phyloP scores from a whole-genome alignment of 1,140 invertebrate genomes.

The Cotesia typhae region DNA sequence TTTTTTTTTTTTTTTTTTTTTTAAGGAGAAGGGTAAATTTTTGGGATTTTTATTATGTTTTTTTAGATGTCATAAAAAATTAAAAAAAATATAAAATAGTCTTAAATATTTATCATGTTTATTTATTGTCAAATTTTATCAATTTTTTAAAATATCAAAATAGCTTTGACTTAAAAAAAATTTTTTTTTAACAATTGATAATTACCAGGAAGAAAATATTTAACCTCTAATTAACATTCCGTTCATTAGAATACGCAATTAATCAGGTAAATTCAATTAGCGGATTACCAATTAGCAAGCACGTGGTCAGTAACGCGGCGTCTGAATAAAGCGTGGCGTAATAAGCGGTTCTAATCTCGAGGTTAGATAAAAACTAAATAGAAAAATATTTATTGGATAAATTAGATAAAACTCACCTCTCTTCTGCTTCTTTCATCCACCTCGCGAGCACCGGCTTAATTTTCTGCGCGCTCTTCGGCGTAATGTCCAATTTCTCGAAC shows the following conservation, averaged over 20 bases:
- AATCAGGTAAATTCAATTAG: conserved; percentile 61
- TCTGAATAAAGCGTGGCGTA: no score
- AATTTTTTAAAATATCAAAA: no score
- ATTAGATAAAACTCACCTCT: conserved; percentile 77
- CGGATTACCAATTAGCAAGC: conserved; percentile 59
- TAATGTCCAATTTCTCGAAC: conserved; percentile 99
- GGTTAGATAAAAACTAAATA: no score
- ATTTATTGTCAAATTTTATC: no score
- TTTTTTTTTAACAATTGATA: no score
- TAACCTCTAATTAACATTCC: conserved; percentile 57
- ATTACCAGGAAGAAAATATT: no score
- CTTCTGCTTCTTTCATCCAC: conserved; percentile 98
- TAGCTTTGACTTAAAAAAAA: no score
- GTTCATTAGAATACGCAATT: conserved; percentile 58
- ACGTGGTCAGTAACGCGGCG: conserved; percentile 37
- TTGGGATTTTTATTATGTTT: no score
- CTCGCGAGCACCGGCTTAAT: conserved; percentile 97
- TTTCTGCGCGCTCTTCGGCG: conserved; percentile 98
- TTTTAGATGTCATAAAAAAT: no score
- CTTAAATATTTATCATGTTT: no score
- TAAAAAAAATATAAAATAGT: no score
- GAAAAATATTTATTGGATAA: not conserved
- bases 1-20: conserved; percentile 34
- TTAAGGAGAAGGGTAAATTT: not conserved
- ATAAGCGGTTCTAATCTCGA: no score